phyloP scores from a whole-genome alignment of 37 sponge, comb jelly and placozoan genomes.

The Geodia barretti region DNA sequence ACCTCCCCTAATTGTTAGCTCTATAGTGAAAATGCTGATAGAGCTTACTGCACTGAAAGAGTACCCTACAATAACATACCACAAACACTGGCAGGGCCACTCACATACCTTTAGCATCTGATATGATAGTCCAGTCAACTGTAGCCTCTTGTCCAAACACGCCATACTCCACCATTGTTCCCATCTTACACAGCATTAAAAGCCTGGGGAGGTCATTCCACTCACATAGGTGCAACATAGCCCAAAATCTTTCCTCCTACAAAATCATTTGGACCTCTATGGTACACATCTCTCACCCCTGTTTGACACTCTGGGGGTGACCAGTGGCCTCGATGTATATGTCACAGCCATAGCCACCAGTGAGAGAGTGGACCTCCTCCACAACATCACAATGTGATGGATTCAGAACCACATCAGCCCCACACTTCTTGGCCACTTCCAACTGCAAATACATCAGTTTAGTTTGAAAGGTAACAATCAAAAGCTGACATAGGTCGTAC shows the following conservation, averaged over 20 bases:
- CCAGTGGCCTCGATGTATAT: conserved; percentile 80
- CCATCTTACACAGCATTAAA: conserved; percentile 54
- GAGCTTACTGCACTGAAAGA: neutral
- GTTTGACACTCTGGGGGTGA: conserved; percentile 60
- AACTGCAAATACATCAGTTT: conserved; percentile 33
- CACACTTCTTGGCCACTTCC: conserved; percentile 73
- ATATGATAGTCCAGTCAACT: conserved; percentile 78
- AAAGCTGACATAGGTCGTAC: neutral
- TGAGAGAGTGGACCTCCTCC: conserved; percentile 55
- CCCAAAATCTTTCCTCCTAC: too few species aligned
- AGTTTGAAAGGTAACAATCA: neutral
- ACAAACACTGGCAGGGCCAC: too few species aligned
- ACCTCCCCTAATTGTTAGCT: conserved; percentile 68
- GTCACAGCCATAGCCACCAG: conserved; percentile 75
- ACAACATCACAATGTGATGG: conserved; percentile 60
- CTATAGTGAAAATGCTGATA: conserved; percentile 37
- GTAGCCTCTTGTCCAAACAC: conserved; percentile 71
- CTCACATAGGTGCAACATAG: neutral
- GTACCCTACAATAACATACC: neutral
- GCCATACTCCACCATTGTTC: conserved; percentile 73
- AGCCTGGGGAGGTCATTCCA: conserved; percentile 26
- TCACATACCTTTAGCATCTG: conserved; percentile 59
- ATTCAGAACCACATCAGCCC: conserved; percentile 68
- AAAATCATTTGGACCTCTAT: too few species aligned
- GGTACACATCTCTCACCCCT: conserved; percentile 50